Conservation (phyloP, 2,888 invertebrate species). For the Andrena trimmerana region DNA sequence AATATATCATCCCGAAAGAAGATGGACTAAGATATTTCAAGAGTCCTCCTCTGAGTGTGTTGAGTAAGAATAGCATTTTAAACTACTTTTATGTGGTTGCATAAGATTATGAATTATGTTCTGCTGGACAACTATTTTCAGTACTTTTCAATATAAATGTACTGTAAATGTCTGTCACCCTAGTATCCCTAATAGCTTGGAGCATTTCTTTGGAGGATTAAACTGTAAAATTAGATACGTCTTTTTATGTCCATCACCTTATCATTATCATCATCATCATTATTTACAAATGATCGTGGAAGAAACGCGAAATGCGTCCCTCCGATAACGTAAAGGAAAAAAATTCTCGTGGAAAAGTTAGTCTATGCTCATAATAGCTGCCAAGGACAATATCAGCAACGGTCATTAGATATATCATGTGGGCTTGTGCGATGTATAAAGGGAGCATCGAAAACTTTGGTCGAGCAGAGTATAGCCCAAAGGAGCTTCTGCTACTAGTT, state of each 20-base stretch:
- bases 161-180: neutral
- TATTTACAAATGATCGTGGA: conserved; percentile 28
- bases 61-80: neutral
- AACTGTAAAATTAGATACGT: conserved; percentile 3
- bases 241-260: conserved; percentile 36
- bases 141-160: neutral
- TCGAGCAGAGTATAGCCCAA: conserved; percentile 58
- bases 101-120: conserved; percentile 5
- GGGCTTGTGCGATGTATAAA: conserved; percentile 43
- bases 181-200: neutral
- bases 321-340: conserved; percentile 21
- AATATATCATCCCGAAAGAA: neutral
- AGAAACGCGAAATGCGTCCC: conserved; percentile 30
- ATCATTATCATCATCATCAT: conserved; percentile 46
- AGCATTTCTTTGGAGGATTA: conserved; percentile 1
- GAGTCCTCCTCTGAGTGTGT: neutral
- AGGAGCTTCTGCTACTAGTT: conserved; percentile 65
- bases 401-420: conserved; percentile 54
- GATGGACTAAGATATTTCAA: neutral
- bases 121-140: neutral
- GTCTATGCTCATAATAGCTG: conserved; percentile 47
- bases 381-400: conserved; percentile 59
- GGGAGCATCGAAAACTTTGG: conserved; percentile 51
- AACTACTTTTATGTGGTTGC: neutral
- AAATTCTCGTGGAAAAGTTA: conserved; percentile 18